Evolutionary conservation across 2,113 vertebrate genomes (phyloP).

Genomic region (Oreotrochilus melanogaster): DNA sequence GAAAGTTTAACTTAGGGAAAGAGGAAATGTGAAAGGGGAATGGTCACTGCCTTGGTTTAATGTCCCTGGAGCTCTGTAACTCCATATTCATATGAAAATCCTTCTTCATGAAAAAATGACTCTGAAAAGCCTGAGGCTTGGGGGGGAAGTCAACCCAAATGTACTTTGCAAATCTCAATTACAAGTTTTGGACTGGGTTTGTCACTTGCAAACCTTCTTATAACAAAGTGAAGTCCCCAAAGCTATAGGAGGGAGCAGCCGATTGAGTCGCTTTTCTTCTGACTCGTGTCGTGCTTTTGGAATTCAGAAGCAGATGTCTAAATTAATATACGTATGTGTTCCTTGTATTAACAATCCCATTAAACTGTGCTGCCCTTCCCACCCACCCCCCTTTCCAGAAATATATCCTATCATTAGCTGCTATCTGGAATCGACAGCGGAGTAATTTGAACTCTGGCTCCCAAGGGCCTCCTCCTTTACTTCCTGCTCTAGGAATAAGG

Average conservation of each 20-base stretch:
- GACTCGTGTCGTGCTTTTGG: background rate
- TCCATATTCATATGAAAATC: background rate
- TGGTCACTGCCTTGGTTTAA: background rate
- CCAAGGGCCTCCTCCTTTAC: constrained; percentile 93
- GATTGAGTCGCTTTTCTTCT: background rate
- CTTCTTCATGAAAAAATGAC: background rate
- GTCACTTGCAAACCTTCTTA: background rate
- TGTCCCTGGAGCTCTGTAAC: background rate
- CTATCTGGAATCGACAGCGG: constrained; percentile 90
- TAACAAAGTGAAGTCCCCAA: background rate
- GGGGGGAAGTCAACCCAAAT: background rate
- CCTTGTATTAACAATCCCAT: constrained; percentile 73
- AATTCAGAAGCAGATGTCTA: constrained; percentile 60
- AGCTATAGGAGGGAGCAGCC: background rate
- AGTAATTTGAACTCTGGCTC: constrained; percentile 95
- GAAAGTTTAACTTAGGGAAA: background rate
- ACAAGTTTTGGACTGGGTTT: background rate
- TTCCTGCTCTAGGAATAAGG: constrained; percentile 95
- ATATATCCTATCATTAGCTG: constrained; percentile 89
- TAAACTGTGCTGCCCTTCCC: constrained; percentile 45
- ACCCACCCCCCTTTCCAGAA: constrained; percentile 64
- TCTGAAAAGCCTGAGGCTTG: background rate
- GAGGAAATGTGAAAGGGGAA: background rate
- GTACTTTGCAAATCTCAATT: background rate
- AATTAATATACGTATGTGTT: constrained; percentile 65